Base-by-base conservation (phyloP, 2,888 invertebrate species). In the Camponotus fellah region DNA sequence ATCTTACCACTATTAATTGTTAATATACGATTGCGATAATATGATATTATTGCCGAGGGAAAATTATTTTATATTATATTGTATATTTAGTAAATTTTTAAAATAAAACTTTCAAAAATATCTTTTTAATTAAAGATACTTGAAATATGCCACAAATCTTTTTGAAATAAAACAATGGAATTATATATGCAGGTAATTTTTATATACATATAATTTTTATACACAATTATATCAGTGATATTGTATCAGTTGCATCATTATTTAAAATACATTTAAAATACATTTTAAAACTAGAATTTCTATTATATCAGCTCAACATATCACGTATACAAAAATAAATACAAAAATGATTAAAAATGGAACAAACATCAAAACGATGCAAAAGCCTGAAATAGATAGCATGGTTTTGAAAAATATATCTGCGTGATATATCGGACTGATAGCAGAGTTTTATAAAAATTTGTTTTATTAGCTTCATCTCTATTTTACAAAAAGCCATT, bases 271-370 rank as follows among this genome's bases (percentile, higher is more conserved):
- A 34, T 37, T 37, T 46, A 49, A 66, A 75, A 66, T 10, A 37
- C 10, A 76, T 76, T 76, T 26, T 21, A 5, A 49, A 76, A 76
- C 14, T 46, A 17, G 21, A 72, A 40, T 40, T 10, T 66, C 21
- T 49, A 49, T 21, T 68, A 5, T 75, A 71, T 77, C 26, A 40
- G n/a, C n/a, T 77, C 53, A 37, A 43, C n/a, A 3, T 58, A 77
- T 66, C 17, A 53, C 2, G 10, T 56, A 32, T 34, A n/a, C n/a
- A n/a, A n/a, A n/a, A n/a, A n/a, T n/a, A 71, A 79, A 71, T 26
- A 26, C 34, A 10, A 79, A 79, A 79, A 32, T 58, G n/a, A 79
- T 79, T 79, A 72, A 79, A 79, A 76, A 53, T 40, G 14, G 26
- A 14, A 17, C 26, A 53, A 53, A 76, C 14, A 17, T 49, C 49